Conservation (phyloP, 2,888 invertebrate genomes). For the Amiota minor region DNA sequence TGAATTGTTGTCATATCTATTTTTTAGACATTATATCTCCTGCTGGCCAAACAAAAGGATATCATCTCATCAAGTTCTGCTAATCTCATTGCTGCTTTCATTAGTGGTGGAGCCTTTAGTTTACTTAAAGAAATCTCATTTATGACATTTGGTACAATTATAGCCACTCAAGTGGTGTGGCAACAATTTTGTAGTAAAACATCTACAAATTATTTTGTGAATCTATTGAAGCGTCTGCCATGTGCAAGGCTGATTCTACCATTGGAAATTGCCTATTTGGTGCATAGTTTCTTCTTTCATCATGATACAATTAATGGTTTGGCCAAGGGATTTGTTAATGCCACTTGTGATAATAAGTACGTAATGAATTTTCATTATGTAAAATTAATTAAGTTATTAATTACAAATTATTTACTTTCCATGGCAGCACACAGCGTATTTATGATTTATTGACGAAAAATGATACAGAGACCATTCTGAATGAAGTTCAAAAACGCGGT, state of each 20-base stretch:
- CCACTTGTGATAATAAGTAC: constrained; percentile 14
- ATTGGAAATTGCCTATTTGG: not conserved
- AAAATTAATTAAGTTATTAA: not conserved
- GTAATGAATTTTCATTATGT: not conserved
- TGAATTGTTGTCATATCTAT: not conserved
- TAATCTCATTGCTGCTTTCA: constrained; percentile 47
- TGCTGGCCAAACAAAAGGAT: constrained; percentile 17
- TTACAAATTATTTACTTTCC: not conserved
- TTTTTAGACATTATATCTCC: constrained; percentile 43
- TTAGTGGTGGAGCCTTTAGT: constrained; percentile 48
- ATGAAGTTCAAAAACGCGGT: not conserved
- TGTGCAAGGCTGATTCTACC: not conserved
- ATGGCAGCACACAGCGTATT: constrained; percentile 7
- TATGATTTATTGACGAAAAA: not conserved
- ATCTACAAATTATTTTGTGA: not conserved
- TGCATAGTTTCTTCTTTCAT: constrained; percentile 9
- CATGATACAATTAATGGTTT: constrained; percentile 10
- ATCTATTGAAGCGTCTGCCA: not conserved
- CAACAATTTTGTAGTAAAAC: constrained; percentile 9
- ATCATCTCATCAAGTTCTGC: constrained; percentile 9
- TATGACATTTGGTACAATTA: constrained; percentile 47
- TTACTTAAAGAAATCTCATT: constrained; percentile 40
- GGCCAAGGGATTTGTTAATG: constrained; percentile 9
- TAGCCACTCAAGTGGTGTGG: constrained; percentile 40
- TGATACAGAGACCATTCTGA: not conserved